phyloP scores from a whole-genome alignment of 2,888 invertebrate genomes.

The Smittia aterrima region DNA sequence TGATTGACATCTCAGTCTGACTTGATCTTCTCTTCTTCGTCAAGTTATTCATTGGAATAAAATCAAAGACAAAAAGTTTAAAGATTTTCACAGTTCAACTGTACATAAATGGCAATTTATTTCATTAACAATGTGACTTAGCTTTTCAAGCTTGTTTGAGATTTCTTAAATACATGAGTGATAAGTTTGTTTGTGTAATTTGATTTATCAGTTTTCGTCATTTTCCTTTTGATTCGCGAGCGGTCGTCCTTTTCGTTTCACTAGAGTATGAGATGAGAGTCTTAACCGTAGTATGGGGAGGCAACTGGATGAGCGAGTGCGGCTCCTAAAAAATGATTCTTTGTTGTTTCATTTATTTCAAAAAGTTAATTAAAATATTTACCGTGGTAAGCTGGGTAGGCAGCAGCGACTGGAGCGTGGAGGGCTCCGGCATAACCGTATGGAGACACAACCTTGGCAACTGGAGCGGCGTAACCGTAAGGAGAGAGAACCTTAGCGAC shows the following conservation, averaged over 20 bases:
- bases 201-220: not conserved
- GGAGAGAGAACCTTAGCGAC: slow-evolving; percentile 47
- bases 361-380: slow-evolving; percentile 28
- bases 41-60: too few species aligned
- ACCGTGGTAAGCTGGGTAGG: slow-evolving; percentile 45
- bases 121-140: slow-evolving; percentile 1
- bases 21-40: too few species aligned
- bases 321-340: not conserved
- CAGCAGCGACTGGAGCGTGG: slow-evolving; percentile 44
- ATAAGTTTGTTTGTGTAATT: not conserved
- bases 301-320: slow-evolving; percentile 45
- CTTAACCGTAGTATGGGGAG: slow-evolving; percentile 45
- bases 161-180: not conserved
- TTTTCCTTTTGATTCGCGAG: not conserved
- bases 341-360: too few species aligned
- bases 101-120: slow-evolving; percentile 11
- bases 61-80: too few species aligned
- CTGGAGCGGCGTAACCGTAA: slow-evolving; percentile 42
- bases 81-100: not conserved
- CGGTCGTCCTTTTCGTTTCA: not conserved
- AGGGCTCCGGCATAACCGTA: slow-evolving; percentile 43
- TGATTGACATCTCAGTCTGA: too few species aligned
- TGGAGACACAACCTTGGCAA: slow-evolving; percentile 47
- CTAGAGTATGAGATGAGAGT: slow-evolving; percentile 24
- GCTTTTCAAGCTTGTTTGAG: not conserved